phyloP scores from a whole-genome alignment of 1,140 invertebrate genomes.

The Anoplolepis gracilipes region DNA sequence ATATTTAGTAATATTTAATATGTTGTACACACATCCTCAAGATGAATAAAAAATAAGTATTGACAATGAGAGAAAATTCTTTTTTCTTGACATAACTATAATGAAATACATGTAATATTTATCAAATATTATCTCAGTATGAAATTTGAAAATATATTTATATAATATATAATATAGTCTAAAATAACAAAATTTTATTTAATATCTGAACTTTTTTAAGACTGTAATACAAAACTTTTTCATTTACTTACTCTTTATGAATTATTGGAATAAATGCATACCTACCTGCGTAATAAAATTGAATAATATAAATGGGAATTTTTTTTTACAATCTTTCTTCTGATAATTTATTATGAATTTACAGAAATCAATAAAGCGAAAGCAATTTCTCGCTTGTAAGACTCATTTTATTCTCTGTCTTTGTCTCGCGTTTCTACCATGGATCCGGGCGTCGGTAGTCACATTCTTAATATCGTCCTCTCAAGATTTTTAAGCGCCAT shows the following conservation, averaged over 20 bases:
- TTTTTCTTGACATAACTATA: background rate
- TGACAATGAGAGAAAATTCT: background rate
- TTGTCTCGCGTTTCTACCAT: slow-evolving; percentile 39
- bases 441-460: slow-evolving; percentile 78
- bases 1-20: background rate
- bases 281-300: background rate
- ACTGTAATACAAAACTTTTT: background rate
- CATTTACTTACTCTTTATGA: background rate
- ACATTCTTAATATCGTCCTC: slow-evolving; percentile 86
- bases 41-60: background rate
- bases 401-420: slow-evolving; percentile 15
- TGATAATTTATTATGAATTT: slow-evolving; percentile 24
- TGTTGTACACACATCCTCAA: too few relatives aligned
- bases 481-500: slow-evolving; percentile 86
- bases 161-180: background rate
- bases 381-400: background rate
- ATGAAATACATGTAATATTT: background rate
- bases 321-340: background rate
- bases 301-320: background rate
- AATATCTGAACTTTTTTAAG: background rate
- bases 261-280: background rate
- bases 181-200: background rate
- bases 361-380: slow-evolving; percentile 10
- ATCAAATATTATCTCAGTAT: background rate
- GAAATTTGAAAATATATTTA: background rate